Evolutionary conservation across 2,888 invertebrate species (phyloP).

Genomic region (Macrosiphum euphorbiae): DNA sequence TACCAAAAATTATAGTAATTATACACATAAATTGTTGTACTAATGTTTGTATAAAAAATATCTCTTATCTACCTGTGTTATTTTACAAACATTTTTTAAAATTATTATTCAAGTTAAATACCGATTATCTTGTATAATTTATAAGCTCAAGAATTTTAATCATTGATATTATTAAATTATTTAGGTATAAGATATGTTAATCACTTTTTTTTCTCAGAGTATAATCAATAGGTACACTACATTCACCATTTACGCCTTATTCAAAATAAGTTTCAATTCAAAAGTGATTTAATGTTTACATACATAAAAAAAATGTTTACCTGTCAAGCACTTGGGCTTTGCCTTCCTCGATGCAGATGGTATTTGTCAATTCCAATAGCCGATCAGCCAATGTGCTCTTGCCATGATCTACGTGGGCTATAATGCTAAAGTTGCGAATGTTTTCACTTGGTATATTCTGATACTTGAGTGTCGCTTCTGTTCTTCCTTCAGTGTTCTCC

Average conservation of each 20-base stretch:
- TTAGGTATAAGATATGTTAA: not conserved
- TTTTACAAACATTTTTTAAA: not conserved
- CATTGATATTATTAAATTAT: not conserved
- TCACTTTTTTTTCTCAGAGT: not conserved
- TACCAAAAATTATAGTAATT: no score
- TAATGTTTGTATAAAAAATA: not conserved
- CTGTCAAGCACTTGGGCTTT: slow-evolving; percentile 83
- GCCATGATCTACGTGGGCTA: slow-evolving; percentile 99
- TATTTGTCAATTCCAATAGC: slow-evolving; percentile 92
- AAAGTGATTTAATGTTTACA: not conserved
- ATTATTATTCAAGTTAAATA: not conserved
- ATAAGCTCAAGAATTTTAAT: not conserved
- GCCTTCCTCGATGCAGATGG: slow-evolving; percentile 77
- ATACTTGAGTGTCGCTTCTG: slow-evolving; percentile 50
- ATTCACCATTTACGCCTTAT: not conserved
- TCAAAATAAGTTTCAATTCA: not conserved
- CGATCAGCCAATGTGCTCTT: slow-evolving; percentile 98
- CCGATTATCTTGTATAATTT: not conserved
- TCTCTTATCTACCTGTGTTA: not conserved
- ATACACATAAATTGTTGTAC: not conserved
- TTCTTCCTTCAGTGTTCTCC: not conserved
- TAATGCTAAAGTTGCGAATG: slow-evolving; percentile 88
- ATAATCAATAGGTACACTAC: not conserved
- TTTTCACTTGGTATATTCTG: slow-evolving; percentile 67
- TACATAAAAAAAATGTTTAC: slow-evolving; percentile 69